phyloP scores from a whole-genome alignment of 1,140 invertebrate species.

The Diorhabda carinulata region DNA sequence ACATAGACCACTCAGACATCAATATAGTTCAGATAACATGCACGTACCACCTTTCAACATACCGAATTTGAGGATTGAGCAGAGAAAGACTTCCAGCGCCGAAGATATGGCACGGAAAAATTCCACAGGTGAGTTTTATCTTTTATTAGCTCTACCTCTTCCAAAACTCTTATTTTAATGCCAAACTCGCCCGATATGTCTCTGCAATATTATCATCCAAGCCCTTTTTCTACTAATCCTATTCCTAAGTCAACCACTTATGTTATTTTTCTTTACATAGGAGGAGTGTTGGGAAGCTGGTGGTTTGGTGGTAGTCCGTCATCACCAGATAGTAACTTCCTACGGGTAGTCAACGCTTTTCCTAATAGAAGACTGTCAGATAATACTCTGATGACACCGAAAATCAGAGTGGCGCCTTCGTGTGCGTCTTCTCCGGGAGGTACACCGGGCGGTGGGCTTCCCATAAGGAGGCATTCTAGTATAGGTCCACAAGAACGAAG shows the following conservation, averaged over 20 bases:
- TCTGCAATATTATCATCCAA: too few relatives aligned
- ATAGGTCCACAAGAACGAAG: constrained; percentile 83
- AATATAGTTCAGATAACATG: constrained; percentile 83
- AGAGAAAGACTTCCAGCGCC: constrained; percentile 80
- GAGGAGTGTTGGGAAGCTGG: constrained; percentile 67
- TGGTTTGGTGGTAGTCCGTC: constrained; percentile 69
- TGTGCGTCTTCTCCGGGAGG: constrained; percentile 81
- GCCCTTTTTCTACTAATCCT: too few relatives aligned
- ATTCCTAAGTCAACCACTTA: not conserved
- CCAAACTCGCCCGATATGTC: too few relatives aligned
- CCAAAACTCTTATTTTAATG: too few relatives aligned
- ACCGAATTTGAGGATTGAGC: constrained; percentile 77
- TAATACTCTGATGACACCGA: constrained; percentile 87
- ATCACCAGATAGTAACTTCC: constrained; percentile 80
- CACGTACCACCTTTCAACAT: constrained; percentile 79
- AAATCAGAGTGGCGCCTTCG: constrained; percentile 79
- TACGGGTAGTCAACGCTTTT: constrained; percentile 76
- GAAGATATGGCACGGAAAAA: constrained; percentile 85
- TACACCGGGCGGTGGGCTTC: constrained; percentile 72
- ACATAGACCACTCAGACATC: constrained; percentile 71
- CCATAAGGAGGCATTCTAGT: constrained; percentile 81
- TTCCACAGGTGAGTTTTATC: constrained; percentile 57
- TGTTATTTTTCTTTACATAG: constrained; percentile 33
- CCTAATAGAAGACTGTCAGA: constrained; percentile 83
- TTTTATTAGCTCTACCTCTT: too few relatives aligned